Evolutionary conservation across 2,888 invertebrate genomes (phyloP).

Genomic region (Caenorhabditis parvicauda): DNA sequence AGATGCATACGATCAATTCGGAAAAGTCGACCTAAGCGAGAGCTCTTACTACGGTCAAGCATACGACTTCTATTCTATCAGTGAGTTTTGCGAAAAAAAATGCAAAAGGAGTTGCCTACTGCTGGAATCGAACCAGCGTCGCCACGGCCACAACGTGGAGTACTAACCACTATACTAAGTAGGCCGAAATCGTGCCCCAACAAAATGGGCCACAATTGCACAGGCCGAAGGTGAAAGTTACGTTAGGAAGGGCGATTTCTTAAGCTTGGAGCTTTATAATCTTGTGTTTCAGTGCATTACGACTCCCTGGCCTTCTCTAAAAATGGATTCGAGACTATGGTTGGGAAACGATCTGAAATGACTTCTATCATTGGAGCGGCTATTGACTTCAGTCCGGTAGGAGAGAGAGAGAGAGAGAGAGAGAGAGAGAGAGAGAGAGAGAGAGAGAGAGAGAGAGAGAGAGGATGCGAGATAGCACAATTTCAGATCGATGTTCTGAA

Average conservation of each 20-base stretch:
- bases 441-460: too few species aligned
- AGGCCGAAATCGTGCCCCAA: too few species aligned
- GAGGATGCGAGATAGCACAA: background rate
- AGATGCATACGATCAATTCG: conserved; percentile 63
- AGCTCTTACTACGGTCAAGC: conserved; percentile 59
- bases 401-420: too few species aligned
- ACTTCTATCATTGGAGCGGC: conserved; percentile 60
- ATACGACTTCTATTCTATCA: conserved; percentile 43
- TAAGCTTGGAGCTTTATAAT: background rate
- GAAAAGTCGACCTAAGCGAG: conserved; percentile 60
- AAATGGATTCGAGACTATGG: conserved; percentile 55
- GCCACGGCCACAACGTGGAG: conserved; percentile 56
- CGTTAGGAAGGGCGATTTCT: background rate
- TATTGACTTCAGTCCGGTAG: conserved; percentile 57
- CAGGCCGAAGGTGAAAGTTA: too few species aligned
- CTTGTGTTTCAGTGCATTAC: conserved; percentile 52
- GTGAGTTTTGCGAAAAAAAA: conserved; percentile 13
- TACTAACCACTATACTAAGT: conserved; percentile 54
- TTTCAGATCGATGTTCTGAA: conserved; percentile 54
- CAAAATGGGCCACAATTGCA: too few species aligned
- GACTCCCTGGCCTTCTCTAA: conserved; percentile 59
- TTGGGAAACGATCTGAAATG: conserved; percentile 56
- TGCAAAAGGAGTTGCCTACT: conserved; percentile 35
- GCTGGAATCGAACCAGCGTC: conserved; percentile 53
- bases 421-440: background rate